Evolutionary conservation across 1,140 invertebrate species (phyloP), one percentile per base, ranked within the genome.

Genomic region (Heliconius himera): DNA sequence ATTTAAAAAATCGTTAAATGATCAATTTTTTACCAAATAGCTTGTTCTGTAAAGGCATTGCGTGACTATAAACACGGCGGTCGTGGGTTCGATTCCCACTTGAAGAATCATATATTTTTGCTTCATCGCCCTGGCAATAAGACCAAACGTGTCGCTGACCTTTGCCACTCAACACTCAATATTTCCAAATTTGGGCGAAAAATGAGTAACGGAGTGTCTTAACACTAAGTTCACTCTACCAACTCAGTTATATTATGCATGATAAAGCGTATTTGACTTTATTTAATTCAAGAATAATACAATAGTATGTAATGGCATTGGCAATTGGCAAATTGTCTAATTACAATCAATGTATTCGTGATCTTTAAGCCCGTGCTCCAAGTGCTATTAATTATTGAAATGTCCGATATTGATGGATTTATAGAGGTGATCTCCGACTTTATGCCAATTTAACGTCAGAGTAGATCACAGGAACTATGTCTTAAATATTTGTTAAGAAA

Each of bases 331-430:
- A 66, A 66, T 66, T 66, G 60, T 66, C 22, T 66, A 66, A 66
- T 66, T 66, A 66, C 60, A 66, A 66, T 66, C 60, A 66, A 66
- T 66, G 54, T 22, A 66, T 66, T 66, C 11, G 22, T 29, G 8
- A 66, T 26, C 60, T 66, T 26, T 66, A 29, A 66, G 60, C 60
- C 26, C 22, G 3, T 29, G 60, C 26, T 66, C 60, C 26, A 29
- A 66, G 60, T 51, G 51, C 70, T 73, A 78, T 78, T 73, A 78
- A 73, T 78, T 78, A 78, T 56, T 78, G 49, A 56, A 38, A 78
- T 36, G 76, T 78, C 71, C 20, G 46, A 73, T 78, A 78, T 78
- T 78, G 71, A 78, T 26, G 76, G 71, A 78, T 78, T 78, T 66
- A 73, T 78, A 51, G 71, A 22, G 38, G 33, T 60, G 36, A 60